A percentile compares a stretch with the other conserved stretches of the same genome.
phyloP scores from a whole-genome alignment of 1,140 invertebrate species.

The Fopius arisanus region DNA sequence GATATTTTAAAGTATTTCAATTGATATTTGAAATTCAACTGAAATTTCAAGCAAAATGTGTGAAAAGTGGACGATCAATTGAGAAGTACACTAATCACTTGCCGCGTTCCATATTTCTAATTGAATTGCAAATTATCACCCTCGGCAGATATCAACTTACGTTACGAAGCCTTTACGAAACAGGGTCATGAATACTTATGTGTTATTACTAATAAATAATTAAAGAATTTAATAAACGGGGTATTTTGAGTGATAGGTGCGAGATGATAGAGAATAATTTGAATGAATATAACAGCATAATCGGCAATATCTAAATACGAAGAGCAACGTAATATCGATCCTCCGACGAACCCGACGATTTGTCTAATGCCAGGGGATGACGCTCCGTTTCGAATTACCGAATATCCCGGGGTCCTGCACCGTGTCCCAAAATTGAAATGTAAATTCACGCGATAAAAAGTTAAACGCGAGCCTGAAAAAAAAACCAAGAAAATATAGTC shows the following conservation, averaged over 20 bases:
- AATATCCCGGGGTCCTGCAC: background rate
- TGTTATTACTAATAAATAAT: conserved; percentile 51
- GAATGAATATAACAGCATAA: background rate
- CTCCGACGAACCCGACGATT: background rate
- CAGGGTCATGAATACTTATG: conserved; percentile 63
- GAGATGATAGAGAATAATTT: conserved; percentile 23
- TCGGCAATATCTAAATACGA: background rate
- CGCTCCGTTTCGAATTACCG: too few relatives aligned
- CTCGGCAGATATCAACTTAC: conserved; percentile 43
- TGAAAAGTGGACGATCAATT: too few relatives aligned
- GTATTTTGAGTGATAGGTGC: conserved; percentile 27
- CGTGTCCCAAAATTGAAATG: background rate
- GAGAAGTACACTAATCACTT: too few relatives aligned
- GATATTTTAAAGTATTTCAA: background rate
- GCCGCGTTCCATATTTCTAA: background rate
- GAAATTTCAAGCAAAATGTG: too few relatives aligned
- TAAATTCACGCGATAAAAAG: background rate
- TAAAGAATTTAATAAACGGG: conserved; percentile 19
- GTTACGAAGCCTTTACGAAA: conserved; percentile 64
- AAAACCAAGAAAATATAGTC: conserved; percentile 37
- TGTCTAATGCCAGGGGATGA: too few relatives aligned
- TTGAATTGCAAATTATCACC: conserved; percentile 14
- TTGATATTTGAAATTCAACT: background rate
- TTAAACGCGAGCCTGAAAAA: background rate
- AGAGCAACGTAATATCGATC: background rate